Evolutionary conservation across 2,113 vertebrate species (phyloP).

Genomic region (Lonchura striata): DNA sequence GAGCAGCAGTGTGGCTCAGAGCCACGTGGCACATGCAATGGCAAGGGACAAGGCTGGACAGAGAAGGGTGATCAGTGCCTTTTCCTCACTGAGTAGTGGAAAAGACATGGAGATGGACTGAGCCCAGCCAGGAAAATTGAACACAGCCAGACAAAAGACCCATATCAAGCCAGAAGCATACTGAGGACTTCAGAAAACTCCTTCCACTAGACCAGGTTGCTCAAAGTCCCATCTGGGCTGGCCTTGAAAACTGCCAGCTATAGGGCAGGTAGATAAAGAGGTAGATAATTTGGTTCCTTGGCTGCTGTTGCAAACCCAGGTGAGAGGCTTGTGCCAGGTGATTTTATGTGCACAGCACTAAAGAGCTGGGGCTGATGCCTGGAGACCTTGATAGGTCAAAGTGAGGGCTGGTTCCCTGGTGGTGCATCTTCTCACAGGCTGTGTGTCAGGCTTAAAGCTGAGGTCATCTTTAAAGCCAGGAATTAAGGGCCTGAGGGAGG

Average conservation of each 20-base stretch:
- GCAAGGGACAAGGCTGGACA: neutral
- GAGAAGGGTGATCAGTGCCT: neutral
- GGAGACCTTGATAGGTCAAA: neutral
- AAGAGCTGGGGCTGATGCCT: neutral
- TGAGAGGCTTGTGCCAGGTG: neutral
- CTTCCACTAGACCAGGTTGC: neutral
- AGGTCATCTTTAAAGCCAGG: neutral
- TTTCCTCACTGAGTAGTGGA: neutral
- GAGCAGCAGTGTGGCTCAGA: neutral
- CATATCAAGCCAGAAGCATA: neutral
- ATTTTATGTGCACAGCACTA: neutral
- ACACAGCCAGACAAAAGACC: neutral
- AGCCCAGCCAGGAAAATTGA: neutral
- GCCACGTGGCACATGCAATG: fast-evolving
- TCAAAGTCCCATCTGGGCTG: neutral
- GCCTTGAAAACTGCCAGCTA: neutral
- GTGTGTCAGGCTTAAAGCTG: neutral
- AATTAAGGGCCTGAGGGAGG: neutral
- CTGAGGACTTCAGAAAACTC: neutral
- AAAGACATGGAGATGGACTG: neutral
- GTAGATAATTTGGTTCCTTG: neutral
- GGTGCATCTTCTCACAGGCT: neutral
- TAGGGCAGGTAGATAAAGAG: neutral
- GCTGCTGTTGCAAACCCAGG: neutral
- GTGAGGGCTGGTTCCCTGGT: neutral